phyloP scores from a whole-genome alignment of 2,888 invertebrate genomes.

The Rotaria macrura region DNA sequence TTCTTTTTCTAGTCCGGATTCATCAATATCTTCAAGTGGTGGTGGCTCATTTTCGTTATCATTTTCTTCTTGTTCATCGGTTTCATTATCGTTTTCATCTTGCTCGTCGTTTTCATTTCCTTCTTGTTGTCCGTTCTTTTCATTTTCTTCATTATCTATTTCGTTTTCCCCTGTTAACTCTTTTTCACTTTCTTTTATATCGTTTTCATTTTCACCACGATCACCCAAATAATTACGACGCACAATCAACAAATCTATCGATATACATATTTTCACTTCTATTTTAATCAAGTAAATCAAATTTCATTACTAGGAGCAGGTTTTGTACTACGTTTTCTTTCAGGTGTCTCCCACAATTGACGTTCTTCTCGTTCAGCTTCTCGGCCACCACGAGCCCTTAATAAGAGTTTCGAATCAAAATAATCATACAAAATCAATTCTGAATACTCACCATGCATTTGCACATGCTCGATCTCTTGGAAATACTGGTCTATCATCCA shows the following conservation, averaged over 20 bases:
- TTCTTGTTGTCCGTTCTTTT: no score
- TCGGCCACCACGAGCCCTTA: slow-evolving; percentile 26
- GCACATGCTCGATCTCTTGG: slow-evolving; percentile 78
- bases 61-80: not conserved
- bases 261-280: not conserved
- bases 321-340: slow-evolving; percentile 26
- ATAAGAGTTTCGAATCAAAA: not conserved
- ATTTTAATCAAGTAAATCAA: not conserved
- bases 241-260: not conserved
- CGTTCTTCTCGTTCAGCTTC: slow-evolving; percentile 33
- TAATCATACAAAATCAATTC: no score
- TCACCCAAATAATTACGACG: not conserved
- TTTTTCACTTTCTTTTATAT: not conserved
- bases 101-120: no score
- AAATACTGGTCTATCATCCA: slow-evolving; percentile 82
- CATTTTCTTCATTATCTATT: not conserved
- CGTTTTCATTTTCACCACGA: slow-evolving; percentile 3
- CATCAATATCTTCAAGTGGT: not conserved
- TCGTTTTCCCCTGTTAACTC: not conserved
- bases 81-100: not conserved
- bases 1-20: not conserved
- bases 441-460: slow-evolving; percentile 69
- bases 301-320: slow-evolving; percentile 19
- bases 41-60: not conserved
- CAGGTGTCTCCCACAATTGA: slow-evolving; percentile 27